Evolutionary conservation across 2,113 vertebrate genomes (phyloP).

Genomic region (Oncorhynchus mykiss): DNA sequence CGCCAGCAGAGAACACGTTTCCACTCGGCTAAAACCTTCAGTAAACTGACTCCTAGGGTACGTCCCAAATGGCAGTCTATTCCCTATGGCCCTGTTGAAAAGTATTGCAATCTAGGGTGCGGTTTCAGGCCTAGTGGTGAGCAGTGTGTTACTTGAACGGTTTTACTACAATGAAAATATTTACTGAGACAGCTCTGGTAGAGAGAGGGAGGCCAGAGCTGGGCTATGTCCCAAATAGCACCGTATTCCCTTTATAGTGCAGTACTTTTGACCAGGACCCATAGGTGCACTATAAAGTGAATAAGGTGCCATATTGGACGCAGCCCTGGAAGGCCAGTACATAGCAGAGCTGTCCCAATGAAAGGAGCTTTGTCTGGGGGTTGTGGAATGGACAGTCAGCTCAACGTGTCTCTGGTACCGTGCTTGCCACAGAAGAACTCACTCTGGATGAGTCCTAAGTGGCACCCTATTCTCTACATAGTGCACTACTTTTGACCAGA

Average conservation of each 20-base stretch:
- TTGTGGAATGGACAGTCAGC: background rate
- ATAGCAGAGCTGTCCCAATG: slow-evolving; percentile 1
- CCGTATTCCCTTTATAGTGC: too few species aligned
- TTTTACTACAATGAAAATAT: slow-evolving; percentile 25
- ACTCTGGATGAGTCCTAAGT: background rate
- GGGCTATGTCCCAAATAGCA: too few species aligned
- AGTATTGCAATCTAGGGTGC: too few species aligned
- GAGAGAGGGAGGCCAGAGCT: background rate
- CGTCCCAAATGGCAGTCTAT: too few species aligned
- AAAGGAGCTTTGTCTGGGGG: slow-evolving; percentile 20
- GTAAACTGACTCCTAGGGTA: background rate
- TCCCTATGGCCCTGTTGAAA: too few species aligned
- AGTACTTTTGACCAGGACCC: too few species aligned
- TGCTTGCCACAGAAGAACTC: slow-evolving; percentile 17
- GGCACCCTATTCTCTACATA: background rate
- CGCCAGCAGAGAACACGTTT: background rate
- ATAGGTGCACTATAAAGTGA: too few species aligned
- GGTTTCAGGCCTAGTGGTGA: background rate
- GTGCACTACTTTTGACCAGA: too few species aligned
- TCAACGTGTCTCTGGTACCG: slow-evolving; percentile 2
- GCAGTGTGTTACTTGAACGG: background rate
- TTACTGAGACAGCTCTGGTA: background rate
- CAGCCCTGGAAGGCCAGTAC: too few species aligned
- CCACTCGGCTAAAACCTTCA: background rate
- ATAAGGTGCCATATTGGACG: too few species aligned